A percentile compares a stretch with the other conserved stretches of the same genome.
These are phyloP conservation scores for Gracilinanus agilis DNA, from an alignment of 2,113 vertebrate genomes.

Conservation along the genomic window DNA sequence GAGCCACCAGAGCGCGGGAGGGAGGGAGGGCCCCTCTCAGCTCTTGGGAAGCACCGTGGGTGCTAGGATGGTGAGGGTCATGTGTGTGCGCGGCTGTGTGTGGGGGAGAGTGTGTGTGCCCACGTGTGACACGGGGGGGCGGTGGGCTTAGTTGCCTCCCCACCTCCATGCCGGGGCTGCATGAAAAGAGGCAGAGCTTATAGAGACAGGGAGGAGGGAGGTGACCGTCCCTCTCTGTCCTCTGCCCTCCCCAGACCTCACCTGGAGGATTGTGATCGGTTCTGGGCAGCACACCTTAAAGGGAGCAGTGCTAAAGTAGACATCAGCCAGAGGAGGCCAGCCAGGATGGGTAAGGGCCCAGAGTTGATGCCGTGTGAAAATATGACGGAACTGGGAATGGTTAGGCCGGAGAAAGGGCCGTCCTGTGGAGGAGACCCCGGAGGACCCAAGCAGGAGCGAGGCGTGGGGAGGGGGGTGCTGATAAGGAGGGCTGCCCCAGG, in stretches of 20 bases:
- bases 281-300: not conserved
- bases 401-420: conserved; percentile 32
- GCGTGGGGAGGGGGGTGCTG: accelerated
- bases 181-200: no score
- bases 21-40: not conserved
- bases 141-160: not conserved
- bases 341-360: not conserved
- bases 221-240: not conserved
- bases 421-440: not conserved
- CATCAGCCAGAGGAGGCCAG: not conserved
- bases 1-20: not conserved
- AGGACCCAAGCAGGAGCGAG: accelerated
- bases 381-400: not conserved
- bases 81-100: no score
- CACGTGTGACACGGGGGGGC: not conserved
- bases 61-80: not conserved
- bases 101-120: no score
- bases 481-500: no score
- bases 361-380: not conserved
- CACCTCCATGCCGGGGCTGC: not conserved
- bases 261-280: not conserved
- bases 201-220: not conserved
- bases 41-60: not conserved
- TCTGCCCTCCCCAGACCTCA: not conserved
- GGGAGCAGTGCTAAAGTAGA: not conserved